These are phyloP conservation scores for Wasmannia auropunctata DNA, from an alignment of 1,140 invertebrate species.

Conservation along the genomic window DNA sequence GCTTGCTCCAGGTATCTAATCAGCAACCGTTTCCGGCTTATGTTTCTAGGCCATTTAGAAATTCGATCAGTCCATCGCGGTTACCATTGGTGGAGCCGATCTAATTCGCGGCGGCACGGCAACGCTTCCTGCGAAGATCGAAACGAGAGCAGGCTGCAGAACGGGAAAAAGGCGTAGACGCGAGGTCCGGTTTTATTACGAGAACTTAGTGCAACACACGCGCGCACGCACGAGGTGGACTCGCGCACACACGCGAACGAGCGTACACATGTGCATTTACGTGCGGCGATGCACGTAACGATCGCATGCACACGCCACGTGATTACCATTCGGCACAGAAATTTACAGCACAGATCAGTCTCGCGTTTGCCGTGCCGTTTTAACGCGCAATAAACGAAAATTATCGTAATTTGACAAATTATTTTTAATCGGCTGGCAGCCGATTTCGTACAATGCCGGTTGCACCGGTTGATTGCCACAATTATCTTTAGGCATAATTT, in stretches of 20 bases:
- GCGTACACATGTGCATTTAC: not conserved
- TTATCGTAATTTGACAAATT: constrained; percentile 22
- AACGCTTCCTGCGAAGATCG: constrained; percentile 64
- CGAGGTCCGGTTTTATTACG: constrained; percentile 72
- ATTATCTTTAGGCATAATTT: not conserved
- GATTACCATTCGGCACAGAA: constrained; percentile 68
- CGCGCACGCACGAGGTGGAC: not conserved
- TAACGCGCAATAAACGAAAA: not conserved
- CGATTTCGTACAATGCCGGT: not conserved
- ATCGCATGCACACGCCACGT: constrained; percentile 60
- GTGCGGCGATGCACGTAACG: constrained; percentile 53
- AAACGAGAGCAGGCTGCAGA: constrained; percentile 52
- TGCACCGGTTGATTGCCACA: not conserved
- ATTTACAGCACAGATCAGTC: constrained; percentile 21
- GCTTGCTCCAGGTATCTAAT: not conserved
- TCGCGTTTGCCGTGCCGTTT: not conserved
- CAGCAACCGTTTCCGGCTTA: not conserved
- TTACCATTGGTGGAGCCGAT: constrained; percentile 20
- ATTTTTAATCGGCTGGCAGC: not conserved
- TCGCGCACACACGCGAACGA: not conserved
- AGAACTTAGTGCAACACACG: constrained; percentile 59
- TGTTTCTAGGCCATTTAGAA: constrained; percentile 16
- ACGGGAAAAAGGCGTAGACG: constrained; percentile 66
- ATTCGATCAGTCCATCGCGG: not conserved
- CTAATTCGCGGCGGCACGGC: constrained; percentile 53